phyloP scores from a whole-genome alignment of 2,797 vertebrate species.

The Lepus oiostolus region DNA sequence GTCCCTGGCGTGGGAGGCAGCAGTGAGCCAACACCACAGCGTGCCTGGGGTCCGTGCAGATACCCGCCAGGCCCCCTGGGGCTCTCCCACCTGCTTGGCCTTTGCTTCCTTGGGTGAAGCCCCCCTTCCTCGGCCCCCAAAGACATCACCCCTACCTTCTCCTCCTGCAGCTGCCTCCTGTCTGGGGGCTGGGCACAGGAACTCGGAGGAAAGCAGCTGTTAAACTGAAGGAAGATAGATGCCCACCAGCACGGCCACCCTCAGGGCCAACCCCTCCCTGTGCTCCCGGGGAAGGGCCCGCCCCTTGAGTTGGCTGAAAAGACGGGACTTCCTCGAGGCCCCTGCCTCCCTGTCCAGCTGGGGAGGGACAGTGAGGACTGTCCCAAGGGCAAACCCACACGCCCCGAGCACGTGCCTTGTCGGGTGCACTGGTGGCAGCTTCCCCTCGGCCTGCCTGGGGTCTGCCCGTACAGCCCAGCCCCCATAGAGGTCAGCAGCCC shows the following conservation, averaged over 20 bases:
- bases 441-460: not conserved
- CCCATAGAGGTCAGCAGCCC: not conserved
- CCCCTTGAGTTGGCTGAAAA: not conserved
- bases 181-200: not conserved
- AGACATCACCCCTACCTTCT: not conserved
- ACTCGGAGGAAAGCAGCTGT: not conserved
- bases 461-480: rapidly evolving
- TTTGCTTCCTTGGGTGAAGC: not conserved
- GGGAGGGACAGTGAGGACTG: not conserved
- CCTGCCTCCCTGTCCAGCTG: not conserved
- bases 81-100: not conserved
- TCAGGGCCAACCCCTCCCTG: not conserved
- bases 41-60: no score
- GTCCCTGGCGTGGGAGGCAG: not conserved
- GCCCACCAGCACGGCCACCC: not conserved
- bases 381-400: not conserved
- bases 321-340: not conserved
- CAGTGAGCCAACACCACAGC: not conserved
- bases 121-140: no score
- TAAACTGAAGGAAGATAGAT: not conserved
- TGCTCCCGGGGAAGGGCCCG: not conserved
- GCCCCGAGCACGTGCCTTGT: no score
- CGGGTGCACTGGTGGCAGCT: rapidly evolving
- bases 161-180: not conserved
- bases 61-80: rapidly evolving